Conservation (phyloP, 2,888 invertebrate species). For the Trichacis sp. region DNA sequence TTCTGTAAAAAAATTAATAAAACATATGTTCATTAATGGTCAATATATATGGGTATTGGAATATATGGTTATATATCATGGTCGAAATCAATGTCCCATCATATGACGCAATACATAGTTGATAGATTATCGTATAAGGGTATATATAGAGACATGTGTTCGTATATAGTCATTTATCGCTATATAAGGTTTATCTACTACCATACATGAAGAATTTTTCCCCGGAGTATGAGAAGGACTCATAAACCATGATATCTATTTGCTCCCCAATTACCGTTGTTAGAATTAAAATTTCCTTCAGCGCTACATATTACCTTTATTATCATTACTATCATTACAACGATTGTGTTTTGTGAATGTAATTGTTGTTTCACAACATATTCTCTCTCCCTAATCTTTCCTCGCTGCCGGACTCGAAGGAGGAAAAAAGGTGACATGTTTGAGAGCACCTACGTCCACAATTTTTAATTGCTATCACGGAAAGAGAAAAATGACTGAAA, state of each 20-base stretch:
- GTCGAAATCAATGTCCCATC: no score
- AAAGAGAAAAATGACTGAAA: constrained; percentile 42
- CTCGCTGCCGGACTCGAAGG: constrained; percentile 71
- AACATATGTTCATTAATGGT: no score
- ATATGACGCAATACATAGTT: no score
- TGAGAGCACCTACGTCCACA: constrained; percentile 70
- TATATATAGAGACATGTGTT: no score
- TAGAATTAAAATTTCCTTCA: constrained; percentile 67
- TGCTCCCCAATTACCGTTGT: constrained; percentile 67
- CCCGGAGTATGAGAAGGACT: constrained; percentile 7
- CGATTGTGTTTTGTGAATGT: constrained; percentile 67
- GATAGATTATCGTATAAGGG: no score
- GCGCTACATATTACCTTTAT: constrained; percentile 60
- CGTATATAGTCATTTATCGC: no score
- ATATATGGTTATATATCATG: no score
- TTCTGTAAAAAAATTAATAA: no score
- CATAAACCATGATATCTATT: constrained; percentile 57
- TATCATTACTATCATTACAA: constrained; percentile 54
- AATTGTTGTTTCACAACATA: constrained; percentile 70
- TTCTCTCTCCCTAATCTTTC: constrained; percentile 68
- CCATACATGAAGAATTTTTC: no score
- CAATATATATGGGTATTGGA: no score
- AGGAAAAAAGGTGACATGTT: constrained; percentile 77
- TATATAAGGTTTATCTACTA: no score
- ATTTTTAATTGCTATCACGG: constrained; percentile 61